Evolutionary conservation across 1,140 invertebrate species (phyloP), one percentile per base, ranked within the genome.

Genomic region (Pseudomyrmex dendroicus): DNA sequence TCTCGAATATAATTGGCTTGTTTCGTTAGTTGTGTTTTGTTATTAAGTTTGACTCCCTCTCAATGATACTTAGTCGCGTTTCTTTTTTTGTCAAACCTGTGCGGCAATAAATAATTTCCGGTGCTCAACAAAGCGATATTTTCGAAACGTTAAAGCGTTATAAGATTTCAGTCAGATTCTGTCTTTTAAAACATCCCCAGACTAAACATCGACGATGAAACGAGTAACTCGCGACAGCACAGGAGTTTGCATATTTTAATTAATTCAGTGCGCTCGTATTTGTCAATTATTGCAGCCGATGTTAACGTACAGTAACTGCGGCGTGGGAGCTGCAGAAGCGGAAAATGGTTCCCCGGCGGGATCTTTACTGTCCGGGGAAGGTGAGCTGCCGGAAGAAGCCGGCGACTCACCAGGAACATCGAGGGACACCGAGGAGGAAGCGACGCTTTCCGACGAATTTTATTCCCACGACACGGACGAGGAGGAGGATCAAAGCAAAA

Each of bases 381-480:
- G 92, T 10, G 93, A 93, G 59, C 67, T 93, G 0, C 87, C 66
- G 2, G 93, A 93, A 44, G 91, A 93, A 57, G 86, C 84, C 8
- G 92, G 90, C 2, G 92, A 93, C 84, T 94, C 93, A 0, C 91
- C 92, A 0, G 92, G 87, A 15, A 93, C 92, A 13, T 83, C 84
- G 2, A 89, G 91, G 10, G 92, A 93, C 44, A 92, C 91, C 8
- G 93, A 94, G 17, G 93, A 93, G 46, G 93, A 93, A 44, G 91
- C 92, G 0, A 92, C 91, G 13, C 84, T 93, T 7, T 94, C 93
- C 7, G 93, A 94, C 61, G 93, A 94, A 25, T 93, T 94, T 88
- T 94, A 93, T 76, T 93, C 93, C 0, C 93, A 93, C 62, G 93
- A 94, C 15, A 92, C 93, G 0, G 93, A 94, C 17, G 93, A 94